Conservation (phyloP, 2,113 vertebrate genomes). For the Brachyistius frenatus region DNA sequence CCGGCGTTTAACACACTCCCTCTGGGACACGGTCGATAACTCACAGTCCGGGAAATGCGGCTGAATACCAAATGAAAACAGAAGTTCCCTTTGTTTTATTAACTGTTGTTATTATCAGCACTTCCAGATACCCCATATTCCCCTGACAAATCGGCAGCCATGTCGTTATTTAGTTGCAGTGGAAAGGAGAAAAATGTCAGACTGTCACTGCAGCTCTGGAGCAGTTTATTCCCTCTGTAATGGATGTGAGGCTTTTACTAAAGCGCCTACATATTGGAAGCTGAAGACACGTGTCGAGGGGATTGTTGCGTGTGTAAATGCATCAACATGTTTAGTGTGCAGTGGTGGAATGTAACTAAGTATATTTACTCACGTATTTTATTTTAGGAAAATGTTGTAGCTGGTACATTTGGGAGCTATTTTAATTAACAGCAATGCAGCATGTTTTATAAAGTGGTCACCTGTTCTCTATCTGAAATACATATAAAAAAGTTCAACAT, state of each 20-base stretch:
- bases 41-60: conserved; percentile 61
- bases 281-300: conserved; percentile 43
- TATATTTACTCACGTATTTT: background rate
- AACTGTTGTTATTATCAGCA: conserved; percentile 74
- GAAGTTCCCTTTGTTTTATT: conserved; percentile 76
- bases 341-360: conserved; percentile 8
- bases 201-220: conserved; percentile 49
- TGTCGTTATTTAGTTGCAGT: conserved; percentile 62
- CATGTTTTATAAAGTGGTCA: background rate
- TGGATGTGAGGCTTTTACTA: conserved; percentile 19
- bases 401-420: background rate
- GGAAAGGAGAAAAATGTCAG: conserved; percentile 39
- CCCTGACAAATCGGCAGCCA: conserved; percentile 49
- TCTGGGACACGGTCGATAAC: conserved; percentile 72
- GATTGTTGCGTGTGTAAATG: conserved; percentile 5
- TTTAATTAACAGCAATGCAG: background rate
- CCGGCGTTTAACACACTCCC: conserved; percentile 76
- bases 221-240: conserved; percentile 56
- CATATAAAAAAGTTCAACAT: background rate
- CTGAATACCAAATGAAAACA: conserved; percentile 77
- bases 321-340: conserved; percentile 16
- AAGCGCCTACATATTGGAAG: conserved; percentile 37
- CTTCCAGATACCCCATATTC: conserved; percentile 60
- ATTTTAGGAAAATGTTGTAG: background rate
- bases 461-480: background rate